phyloP scores from a whole-genome alignment of 2,113 vertebrate species.

The Aspiorhynchus laticeps region DNA sequence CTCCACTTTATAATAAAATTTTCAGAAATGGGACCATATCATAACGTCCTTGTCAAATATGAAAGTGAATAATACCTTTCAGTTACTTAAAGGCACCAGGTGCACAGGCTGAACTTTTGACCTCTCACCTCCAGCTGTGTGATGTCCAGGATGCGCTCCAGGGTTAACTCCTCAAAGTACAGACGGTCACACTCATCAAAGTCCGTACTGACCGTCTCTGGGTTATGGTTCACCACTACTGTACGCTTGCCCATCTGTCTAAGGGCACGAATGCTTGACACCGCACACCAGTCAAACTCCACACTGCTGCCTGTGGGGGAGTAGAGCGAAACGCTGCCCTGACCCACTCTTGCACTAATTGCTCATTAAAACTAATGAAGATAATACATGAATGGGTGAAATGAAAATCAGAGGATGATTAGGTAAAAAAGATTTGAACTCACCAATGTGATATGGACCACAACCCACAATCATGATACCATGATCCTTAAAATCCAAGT shows the following conservation, averaged over 20 bases:
- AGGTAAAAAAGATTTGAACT: conserved; percentile 56
- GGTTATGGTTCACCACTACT: conserved; percentile 94
- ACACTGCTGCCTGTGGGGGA: conserved; percentile 89
- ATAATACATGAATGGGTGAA: background rate
- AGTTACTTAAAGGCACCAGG: conserved; percentile 15
- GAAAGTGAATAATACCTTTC: conserved; percentile 9
- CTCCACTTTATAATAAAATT: background rate
- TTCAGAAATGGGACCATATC: background rate
- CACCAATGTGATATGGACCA: conserved; percentile 96
- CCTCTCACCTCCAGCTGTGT: conserved; percentile 87
- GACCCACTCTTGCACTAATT: conserved; percentile 33
- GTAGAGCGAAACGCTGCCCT: background rate
- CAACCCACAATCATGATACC: conserved; percentile 95
- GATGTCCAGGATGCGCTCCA: conserved; percentile 95
- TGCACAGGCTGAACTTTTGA: conserved; percentile 1
- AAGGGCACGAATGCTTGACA: conserved; percentile 90
- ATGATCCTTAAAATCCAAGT: conserved; percentile 88
- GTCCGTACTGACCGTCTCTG: conserved; percentile 96
- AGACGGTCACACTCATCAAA: conserved; percentile 97
- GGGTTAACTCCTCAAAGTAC: conserved; percentile 95
- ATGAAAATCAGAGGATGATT: background rate
- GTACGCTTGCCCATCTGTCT: conserved; percentile 88
- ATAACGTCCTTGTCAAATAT: conserved; percentile 21
- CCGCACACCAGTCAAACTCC: conserved; percentile 97
- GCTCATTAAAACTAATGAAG: conserved; percentile 38